Evolutionary conservation across 2,113 vertebrate genomes (phyloP).

Genomic region (Scortum barcoo): DNA sequence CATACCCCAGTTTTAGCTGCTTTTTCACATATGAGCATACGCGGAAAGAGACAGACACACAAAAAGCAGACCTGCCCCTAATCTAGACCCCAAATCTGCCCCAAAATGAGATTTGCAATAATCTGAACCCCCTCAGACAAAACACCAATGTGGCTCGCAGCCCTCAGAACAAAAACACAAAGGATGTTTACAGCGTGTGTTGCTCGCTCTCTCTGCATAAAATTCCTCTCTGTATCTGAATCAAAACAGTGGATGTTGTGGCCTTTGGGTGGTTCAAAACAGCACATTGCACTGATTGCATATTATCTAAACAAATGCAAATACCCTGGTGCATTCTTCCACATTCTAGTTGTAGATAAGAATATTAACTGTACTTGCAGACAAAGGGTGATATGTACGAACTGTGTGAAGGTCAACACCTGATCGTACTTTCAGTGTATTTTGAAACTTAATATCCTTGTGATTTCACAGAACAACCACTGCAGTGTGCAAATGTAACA

Average conservation of each 20-base stretch:
- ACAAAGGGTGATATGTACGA: not conserved
- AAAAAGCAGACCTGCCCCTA: conserved; percentile 57
- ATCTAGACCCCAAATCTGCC: conserved; percentile 74
- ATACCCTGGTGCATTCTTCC: not conserved
- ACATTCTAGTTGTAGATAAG: not conserved
- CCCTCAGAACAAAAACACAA: conserved; percentile 50
- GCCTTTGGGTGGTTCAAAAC: not conserved
- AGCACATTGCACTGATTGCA: not conserved
- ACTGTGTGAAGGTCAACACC: conserved; percentile 41
- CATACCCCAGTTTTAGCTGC: conserved; percentile 31
- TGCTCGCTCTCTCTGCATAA: not conserved
- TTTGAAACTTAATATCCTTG: conserved; percentile 26
- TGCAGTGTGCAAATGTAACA: conserved; percentile 21
- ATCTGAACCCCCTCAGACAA: conserved; percentile 72
- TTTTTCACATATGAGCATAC: conserved; percentile 41
- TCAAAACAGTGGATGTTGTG: conserved; percentile 41
- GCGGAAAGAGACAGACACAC: conserved; percentile 25
- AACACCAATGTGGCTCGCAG: conserved; percentile 54
- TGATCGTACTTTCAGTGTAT: not conserved
- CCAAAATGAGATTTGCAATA: conserved; percentile 69
- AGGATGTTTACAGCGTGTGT: conserved; percentile 42
- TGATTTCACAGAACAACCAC: conserved; percentile 35
- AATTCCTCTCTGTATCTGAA: conserved; percentile 41
- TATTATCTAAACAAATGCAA: conserved; percentile 5
- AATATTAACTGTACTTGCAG: not conserved